Evolutionary conservation across 2,113 vertebrate genomes (phyloP), one percentile per base, ranked within the genome.

Genomic region (Scalopus aquaticus): DNA sequence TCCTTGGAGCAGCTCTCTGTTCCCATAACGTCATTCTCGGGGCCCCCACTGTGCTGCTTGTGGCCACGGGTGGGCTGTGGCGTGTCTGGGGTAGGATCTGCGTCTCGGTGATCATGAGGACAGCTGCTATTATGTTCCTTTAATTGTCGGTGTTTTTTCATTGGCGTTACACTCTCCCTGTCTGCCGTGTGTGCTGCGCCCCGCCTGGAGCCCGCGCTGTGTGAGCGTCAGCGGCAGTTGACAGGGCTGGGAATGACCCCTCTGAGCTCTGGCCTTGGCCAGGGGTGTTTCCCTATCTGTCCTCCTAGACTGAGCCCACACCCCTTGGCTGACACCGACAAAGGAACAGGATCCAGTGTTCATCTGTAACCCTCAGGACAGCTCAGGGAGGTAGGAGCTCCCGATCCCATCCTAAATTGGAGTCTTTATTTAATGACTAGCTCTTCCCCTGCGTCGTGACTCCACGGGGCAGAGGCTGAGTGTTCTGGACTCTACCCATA

Each of bases 141-240:
- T 37, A 2, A 28, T 56, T 56, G 17, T 22, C 22, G 7, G 22
- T 56, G 17, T 56, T 54, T 19, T 54, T 54, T 54, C 10, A 56
- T 22, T 56, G 54, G 22, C 7, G 54, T 56, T 20, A 20, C 54
- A 6, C 20, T 56, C 20, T 20, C 20, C 22, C 2, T 56, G 54
- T 56, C 64, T 44, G 35, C 22, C 2, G 0, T 1, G 20, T 30
- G 1, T 49, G 12, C 80, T 30, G 37, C 78, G 17, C 49, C 30
- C 28, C 0, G 1, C 19, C 0, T 0, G 64, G 35, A 30, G 49
- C 13, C 16, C 10, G 32, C 22, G 4, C 17, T 11, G 5, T 11
- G 24, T 35, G 1, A 2, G 28, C n/a, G 7, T 58, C 11, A 2
- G 9, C 49, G 62, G 22, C 69, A 28, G 62, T 6, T 69, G 6